phyloP scores from a whole-genome alignment of 2,113 vertebrate genomes.

The Oreotrochilus melanogaster region DNA sequence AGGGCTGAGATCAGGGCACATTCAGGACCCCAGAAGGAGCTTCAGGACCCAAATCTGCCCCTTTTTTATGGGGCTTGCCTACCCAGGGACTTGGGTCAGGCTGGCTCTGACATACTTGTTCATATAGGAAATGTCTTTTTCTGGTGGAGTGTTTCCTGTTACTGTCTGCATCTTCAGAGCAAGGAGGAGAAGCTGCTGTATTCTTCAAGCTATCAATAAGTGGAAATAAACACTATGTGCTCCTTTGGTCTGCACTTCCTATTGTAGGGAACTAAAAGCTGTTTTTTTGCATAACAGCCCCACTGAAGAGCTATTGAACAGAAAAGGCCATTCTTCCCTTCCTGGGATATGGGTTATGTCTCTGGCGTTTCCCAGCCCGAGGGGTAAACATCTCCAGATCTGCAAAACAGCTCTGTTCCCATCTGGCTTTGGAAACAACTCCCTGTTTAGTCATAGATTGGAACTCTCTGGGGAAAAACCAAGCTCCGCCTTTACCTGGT shows the following conservation, averaged over 20 bases:
- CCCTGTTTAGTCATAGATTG: background rate
- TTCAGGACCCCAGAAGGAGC: background rate
- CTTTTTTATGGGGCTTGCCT: background rate
- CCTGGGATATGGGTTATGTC: background rate
- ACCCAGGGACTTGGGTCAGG: background rate
- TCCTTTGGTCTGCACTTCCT: conserved; percentile 6
- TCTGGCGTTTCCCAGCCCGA: conserved; percentile 25
- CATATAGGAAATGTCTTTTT: background rate
- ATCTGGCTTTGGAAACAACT: background rate
- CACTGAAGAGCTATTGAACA: background rate
- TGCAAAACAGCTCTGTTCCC: background rate
- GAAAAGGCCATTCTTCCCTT: conserved; percentile 45
- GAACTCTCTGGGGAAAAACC: background rate
- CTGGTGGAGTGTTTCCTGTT: background rate
- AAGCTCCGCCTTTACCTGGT: background rate
- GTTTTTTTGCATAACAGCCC: background rate
- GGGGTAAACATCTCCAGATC: conserved; percentile 60
- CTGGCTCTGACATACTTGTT: background rate
- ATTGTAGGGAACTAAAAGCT: conserved; percentile 26
- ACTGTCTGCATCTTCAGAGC: conserved; percentile 6
- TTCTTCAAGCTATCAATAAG: conserved; percentile 15
- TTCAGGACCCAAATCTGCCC: background rate
- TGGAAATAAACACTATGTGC: conserved; percentile 40
- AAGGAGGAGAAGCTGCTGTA: background rate
- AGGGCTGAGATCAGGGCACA: background rate